Evolutionary conservation across 1,140 invertebrate species (phyloP).

Genomic region (Drosophila sturtevanti): DNA sequence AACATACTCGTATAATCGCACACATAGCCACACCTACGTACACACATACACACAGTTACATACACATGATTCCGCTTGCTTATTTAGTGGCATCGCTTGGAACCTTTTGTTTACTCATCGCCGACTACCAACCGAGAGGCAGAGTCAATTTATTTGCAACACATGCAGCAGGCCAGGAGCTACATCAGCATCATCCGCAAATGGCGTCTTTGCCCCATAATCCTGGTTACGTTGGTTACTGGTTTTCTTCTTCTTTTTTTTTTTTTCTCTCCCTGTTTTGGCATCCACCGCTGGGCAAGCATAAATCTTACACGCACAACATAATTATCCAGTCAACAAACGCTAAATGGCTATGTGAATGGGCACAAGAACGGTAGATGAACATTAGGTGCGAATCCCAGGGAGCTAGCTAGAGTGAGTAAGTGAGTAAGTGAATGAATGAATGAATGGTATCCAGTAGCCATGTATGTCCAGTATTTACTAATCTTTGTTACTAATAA

Average conservation of each 20-base stretch:
- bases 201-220: constrained; percentile 70
- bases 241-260: not conserved
- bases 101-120: constrained; percentile 65
- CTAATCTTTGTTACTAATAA: constrained; percentile 33
- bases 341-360: constrained; percentile 63
- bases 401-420: not conserved
- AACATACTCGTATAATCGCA: not conserved
- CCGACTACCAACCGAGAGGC: constrained; percentile 50
- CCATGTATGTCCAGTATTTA: constrained; percentile 36
- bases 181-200: constrained; percentile 36
- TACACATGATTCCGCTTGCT: constrained; percentile 3
- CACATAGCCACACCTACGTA: constrained; percentile 18
- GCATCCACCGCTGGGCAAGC: constrained; percentile 21
- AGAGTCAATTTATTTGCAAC: constrained; percentile 76
- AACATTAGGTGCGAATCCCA: constrained; percentile 1
- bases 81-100: constrained; percentile 14
- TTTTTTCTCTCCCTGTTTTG: not conserved
- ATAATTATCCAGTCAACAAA: constrained; percentile 80
- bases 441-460: constrained; percentile 52
- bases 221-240: constrained; percentile 33
- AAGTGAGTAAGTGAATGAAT: constrained; percentile 9
- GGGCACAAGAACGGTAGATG: constrained; percentile 22
- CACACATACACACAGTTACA: not conserved
- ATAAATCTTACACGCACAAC: constrained; percentile 77
- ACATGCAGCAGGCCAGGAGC: constrained; percentile 37